phyloP scores from a whole-genome alignment of 2,113 vertebrate genomes.

The Camelus bactrianus region DNA sequence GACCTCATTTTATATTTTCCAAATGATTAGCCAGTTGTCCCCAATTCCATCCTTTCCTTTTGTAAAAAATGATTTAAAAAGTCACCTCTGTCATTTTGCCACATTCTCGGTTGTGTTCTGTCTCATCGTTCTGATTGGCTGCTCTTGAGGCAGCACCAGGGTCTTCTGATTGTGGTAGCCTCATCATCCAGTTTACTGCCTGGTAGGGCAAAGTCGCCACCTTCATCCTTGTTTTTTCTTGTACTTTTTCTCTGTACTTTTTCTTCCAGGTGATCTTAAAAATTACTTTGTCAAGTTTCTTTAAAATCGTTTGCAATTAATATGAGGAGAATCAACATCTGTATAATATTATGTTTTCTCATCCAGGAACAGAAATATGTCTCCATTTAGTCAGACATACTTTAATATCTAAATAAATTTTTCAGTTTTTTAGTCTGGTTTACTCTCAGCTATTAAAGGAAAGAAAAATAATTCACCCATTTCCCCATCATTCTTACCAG shows the following conservation, averaged over 20 bases:
- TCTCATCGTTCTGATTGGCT: neutral
- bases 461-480: slow-evolving; percentile 25
- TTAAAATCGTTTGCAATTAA: neutral
- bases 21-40: neutral
- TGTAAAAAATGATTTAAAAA: neutral
- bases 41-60: neutral
- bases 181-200: neutral
- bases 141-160: neutral
- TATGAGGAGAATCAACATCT: neutral
- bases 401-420: slow-evolving; percentile 7
- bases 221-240: neutral
- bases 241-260: neutral
- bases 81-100: neutral
- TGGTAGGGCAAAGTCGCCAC: neutral
- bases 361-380: slow-evolving; percentile 5
- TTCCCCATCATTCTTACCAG: neutral
- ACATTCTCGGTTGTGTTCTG: neutral
- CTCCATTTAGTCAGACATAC: neutral
- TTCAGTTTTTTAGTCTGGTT: neutral
- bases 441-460: slow-evolving; percentile 11
- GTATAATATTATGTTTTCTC: neutral
- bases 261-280: neutral
- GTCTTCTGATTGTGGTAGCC: neutral
- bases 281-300: slow-evolving; percentile 14
- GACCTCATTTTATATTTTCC: slow-evolving; percentile 47